Conservation (phyloP, 2,888 invertebrate species). For the Augochlorella aurata region DNA sequence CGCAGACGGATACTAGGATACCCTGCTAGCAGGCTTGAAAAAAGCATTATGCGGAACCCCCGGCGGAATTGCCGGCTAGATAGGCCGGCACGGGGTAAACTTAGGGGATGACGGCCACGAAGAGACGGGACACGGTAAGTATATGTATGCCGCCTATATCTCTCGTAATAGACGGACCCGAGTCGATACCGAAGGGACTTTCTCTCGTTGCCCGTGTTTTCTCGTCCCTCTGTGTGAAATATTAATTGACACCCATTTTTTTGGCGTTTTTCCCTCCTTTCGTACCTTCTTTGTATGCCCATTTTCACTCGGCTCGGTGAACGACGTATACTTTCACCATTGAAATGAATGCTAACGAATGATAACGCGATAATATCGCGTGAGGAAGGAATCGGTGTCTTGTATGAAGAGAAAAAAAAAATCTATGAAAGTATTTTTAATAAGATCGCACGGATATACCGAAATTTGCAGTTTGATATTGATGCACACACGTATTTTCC, state of each 20-base stretch:
- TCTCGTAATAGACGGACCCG: slow-evolving; percentile 45
- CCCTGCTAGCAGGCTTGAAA: slow-evolving; percentile 45
- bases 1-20: slow-evolving; percentile 50
- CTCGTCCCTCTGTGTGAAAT: slow-evolving; percentile 3
- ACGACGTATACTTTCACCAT: no score
- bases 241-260: slow-evolving; percentile 16
- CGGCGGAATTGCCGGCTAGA: slow-evolving; percentile 61
- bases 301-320: no score
- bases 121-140: slow-evolving; percentile 45
- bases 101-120: slow-evolving; percentile 36
- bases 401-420: not conserved
- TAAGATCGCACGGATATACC: not conserved
- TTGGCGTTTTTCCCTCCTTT: not conserved
- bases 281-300: no score
- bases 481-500: not conserved
- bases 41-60: slow-evolving; percentile 67
- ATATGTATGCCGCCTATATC: slow-evolving; percentile 24
- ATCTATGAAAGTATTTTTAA: not conserved
- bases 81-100: slow-evolving; percentile 30
- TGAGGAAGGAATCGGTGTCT: not conserved
- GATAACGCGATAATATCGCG: not conserved
- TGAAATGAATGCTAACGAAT: no score
- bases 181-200: slow-evolving; percentile 39
- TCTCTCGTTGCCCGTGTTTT: slow-evolving; percentile 52
- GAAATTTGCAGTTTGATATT: not conserved